Conservation (phyloP, 2,797 vertebrate species). For the Centropyge bicolor region DNA sequence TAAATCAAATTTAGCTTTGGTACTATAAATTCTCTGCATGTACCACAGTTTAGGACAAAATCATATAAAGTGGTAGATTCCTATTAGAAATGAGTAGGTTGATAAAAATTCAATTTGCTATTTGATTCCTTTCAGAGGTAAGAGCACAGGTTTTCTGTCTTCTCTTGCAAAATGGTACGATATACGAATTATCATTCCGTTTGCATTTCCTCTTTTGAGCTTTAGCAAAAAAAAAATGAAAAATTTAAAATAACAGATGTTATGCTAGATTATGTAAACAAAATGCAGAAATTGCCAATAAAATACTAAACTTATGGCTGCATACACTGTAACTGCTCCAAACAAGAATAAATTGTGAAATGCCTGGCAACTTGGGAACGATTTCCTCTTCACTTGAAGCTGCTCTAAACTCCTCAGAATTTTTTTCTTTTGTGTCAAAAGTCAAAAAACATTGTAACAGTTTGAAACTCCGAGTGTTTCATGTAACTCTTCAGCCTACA, state of each 20-base stretch:
- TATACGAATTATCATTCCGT: conserved; percentile 16
- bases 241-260: conserved; percentile 8
- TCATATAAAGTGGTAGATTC: neutral
- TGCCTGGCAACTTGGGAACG: conserved; percentile 9
- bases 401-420: conserved; percentile 19
- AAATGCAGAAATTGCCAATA: conserved; percentile 28
- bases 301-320: neutral
- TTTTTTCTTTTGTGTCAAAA: conserved; percentile 32
- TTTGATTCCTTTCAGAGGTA: conserved; percentile 7
- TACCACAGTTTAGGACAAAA: neutral
- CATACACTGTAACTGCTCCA: conserved; percentile 4
- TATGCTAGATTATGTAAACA: conserved; percentile 26
- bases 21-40: neutral
- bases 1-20: neutral
- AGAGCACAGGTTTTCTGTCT: neutral
- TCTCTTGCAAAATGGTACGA: neutral
- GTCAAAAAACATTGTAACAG: conserved; percentile 10
- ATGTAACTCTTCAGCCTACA: conserved; percentile 22
- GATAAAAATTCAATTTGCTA: neutral
- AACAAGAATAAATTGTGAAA: conserved; percentile 22
- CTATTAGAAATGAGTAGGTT: neutral
- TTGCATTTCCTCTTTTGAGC: neutral
- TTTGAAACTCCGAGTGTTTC: conserved; percentile 26
- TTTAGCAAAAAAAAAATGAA: conserved; percentile 2
- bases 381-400: conserved; percentile 16